Conservation (phyloP, 2,797 vertebrate genomes). For the Alcedo quadribrachys region DNA sequence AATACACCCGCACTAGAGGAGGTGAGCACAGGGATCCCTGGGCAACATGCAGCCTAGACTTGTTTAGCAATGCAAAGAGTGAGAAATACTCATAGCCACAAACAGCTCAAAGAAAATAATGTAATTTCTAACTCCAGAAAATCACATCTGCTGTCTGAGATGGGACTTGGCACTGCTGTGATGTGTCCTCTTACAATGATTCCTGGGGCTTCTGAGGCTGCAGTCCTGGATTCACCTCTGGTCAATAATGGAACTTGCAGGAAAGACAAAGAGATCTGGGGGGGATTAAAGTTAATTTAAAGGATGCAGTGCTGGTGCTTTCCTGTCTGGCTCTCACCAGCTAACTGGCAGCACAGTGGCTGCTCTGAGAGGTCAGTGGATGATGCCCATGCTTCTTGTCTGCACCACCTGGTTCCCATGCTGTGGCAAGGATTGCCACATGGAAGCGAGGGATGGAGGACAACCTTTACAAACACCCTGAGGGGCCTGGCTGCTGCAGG, state of each 20-base stretch:
- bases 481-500: conserved; percentile 2
- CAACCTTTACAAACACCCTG: background rate
- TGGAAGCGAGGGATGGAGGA: background rate
- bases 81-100: background rate
- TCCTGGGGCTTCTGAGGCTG: background rate
- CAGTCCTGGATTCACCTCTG: background rate
- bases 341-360: background rate
- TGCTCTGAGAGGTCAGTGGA: background rate
- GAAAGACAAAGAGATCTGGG: background rate
- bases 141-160: background rate
- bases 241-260: background rate
- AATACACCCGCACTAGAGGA: background rate
- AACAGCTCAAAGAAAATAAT: background rate
- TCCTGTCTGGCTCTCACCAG: background rate
- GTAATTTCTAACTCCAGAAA: background rate
- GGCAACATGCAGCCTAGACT: background rate
- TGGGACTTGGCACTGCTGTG: background rate
- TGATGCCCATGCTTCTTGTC: rapidly evolving
- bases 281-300: background rate
- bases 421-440: rapidly evolving
- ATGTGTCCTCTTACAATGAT: background rate
- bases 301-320: background rate
- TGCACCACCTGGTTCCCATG: background rate
- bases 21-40: background rate
- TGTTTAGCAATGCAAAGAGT: background rate